phyloP scores from a whole-genome alignment of 2,888 invertebrate genomes.

The Trissolcus brochymenae region DNA sequence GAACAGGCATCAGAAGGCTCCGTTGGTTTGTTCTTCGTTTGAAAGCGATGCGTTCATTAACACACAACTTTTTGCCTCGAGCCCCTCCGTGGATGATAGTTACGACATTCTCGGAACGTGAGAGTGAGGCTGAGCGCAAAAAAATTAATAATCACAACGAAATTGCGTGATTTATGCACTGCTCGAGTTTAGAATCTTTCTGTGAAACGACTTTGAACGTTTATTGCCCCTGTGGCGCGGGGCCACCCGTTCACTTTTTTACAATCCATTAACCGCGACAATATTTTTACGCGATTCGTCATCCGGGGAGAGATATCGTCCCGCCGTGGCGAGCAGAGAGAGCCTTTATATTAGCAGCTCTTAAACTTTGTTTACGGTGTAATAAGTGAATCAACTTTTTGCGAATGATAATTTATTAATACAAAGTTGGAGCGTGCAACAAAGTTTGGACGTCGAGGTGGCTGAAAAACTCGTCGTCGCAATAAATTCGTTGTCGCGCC shows the following conservation, averaged over 20 bases:
- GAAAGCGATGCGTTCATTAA: slow-evolving; percentile 56
- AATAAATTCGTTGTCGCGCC: slow-evolving; percentile 51
- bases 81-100: slow-evolving; percentile 44
- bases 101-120: slow-evolving; percentile 54
- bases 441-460: slow-evolving; percentile 17
- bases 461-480: slow-evolving; percentile 21
- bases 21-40: slow-evolving; percentile 47
- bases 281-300: slow-evolving; percentile 46
- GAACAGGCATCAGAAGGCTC: slow-evolving; percentile 36
- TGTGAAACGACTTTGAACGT: slow-evolving; percentile 45
- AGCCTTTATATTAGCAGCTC: slow-evolving; percentile 21
- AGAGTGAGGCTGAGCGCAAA: slow-evolving; percentile 28
- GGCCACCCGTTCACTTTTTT: slow-evolving; percentile 49
- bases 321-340: background rate
- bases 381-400: slow-evolving; percentile 41
- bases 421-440: slow-evolving; percentile 23
- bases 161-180: slow-evolving; percentile 58
- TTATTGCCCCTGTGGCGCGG: slow-evolving; percentile 46
- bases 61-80: slow-evolving; percentile 51
- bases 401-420: slow-evolving; percentile 37
- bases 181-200: slow-evolving; percentile 53
- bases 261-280: slow-evolving; percentile 52
- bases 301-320: slow-evolving; percentile 19
- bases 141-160: slow-evolving; percentile 59
- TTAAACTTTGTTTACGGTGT: slow-evolving; percentile 39